A percentile compares a stretch with the other conserved stretches of the same genome.
phyloP scores from a whole-genome alignment of 2,797 vertebrate species.

The Nasua narica region DNA sequence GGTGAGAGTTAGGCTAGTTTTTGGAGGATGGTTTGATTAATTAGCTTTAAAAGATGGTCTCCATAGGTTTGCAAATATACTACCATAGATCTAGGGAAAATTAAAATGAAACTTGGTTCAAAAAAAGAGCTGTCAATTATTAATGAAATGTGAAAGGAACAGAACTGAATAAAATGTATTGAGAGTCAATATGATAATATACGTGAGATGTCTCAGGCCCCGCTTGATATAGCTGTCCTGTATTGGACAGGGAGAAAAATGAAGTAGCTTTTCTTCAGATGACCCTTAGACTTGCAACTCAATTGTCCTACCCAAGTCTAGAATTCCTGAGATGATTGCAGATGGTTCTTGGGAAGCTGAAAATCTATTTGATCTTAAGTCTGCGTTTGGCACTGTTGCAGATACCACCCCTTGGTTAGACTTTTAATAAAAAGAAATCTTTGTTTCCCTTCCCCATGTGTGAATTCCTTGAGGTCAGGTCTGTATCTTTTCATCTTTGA shows the following conservation, averaged over 20 bases:
- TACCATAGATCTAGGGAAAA: background rate
- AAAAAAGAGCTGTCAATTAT: background rate
- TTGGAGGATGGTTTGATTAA: background rate
- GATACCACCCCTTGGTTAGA: background rate
- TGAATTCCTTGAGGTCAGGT: constrained; percentile 16
- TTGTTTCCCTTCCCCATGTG: background rate
- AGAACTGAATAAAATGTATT: constrained; percentile 25
- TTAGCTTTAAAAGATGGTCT: constrained; percentile 8
- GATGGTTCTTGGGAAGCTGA: background rate
- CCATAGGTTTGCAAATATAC: background rate
- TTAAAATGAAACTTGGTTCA: background rate
- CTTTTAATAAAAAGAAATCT: background rate
- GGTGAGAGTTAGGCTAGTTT: background rate
- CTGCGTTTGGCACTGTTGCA: background rate
- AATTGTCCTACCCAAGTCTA: background rate
- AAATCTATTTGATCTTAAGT: background rate
- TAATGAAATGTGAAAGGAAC: constrained; percentile 36
- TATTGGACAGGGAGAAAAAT: background rate
- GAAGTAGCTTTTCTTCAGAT: constrained; percentile 1
- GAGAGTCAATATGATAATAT: background rate
- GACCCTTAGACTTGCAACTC: background rate
- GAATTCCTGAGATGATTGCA: background rate
- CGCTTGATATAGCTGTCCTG: background rate
- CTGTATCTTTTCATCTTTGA: background rate
- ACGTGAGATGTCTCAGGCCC: background rate